Base-by-base conservation (phyloP, 2,888 invertebrate genomes). In the Lissonota sp. region DNA sequence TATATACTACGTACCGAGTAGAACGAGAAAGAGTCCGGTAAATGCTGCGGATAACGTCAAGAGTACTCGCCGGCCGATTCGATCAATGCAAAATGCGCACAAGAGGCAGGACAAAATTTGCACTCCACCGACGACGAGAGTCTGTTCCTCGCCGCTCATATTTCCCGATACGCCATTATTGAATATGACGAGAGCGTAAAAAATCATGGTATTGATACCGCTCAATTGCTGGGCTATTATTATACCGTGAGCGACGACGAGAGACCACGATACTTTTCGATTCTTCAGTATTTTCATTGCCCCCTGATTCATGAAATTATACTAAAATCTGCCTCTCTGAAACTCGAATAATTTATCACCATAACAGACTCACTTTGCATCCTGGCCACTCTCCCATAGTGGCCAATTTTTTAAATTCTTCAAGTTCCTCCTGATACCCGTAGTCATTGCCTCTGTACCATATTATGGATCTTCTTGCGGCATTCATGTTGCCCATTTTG, bases 161-260 rank as follows among this genome's bases (percentile, higher is more conserved):
- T 88, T 80, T 4, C 88, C 90, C 40, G 90, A 88, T 58, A 89
- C 90, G 26, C 85, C 86, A 51, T 83, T 70, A 51, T 90, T 84
- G 85, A 92, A 89, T 44, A 92, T 80, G 14, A 83, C 83, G 46
- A 88, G 69, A 40, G 89, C 88, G 82, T 89, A 87, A 64, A 88
- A 90, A 72, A 88, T 89, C 78, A 91, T 86, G 71, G 86, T 84
- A 66, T 87, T 87, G 57, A 88, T 79, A 10, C 91, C 89, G 53
- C 87, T 88, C 26, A 92, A 77, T 74, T 92, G 91, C 62, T 91
- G 89, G 12, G 84, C 86, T 8, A 87, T 14, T 53, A 89, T 88
- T 7, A 88, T 84, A 0, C 82, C 86, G 14, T 89, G 75, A 57
- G 88, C 88, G 6, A 82, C 80, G 12, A 85, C 69, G 26, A 90